These are phyloP conservation scores for Astyanax mexicanus DNA, from an alignment of 2,797 vertebrate genomes.

Conservation along the genomic window DNA sequence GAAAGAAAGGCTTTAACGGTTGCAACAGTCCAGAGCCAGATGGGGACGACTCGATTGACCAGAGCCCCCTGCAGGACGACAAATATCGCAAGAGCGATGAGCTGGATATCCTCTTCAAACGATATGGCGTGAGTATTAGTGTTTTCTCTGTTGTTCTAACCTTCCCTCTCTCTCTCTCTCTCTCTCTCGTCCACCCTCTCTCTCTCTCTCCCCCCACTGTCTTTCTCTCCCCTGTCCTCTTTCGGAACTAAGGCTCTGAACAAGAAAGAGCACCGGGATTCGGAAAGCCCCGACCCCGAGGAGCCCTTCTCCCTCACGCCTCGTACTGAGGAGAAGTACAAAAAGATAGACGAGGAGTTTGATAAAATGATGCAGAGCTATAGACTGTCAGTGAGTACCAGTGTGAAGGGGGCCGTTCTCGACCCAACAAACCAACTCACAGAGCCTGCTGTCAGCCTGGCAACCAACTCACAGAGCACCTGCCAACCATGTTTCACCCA, in stretches of 20 bases:
- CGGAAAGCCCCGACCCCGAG: slow-evolving; percentile 96
- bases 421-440: slow-evolving; percentile 59
- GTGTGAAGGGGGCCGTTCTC: slow-evolving; percentile 58
- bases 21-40: slow-evolving; percentile 99
- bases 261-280: slow-evolving; percentile 99
- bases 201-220: slow-evolving; percentile 52
- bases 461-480: slow-evolving; percentile 63
- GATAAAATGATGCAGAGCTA: slow-evolving; percentile 99
- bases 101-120: slow-evolving; percentile 96
- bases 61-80: slow-evolving; percentile 96
- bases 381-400: slow-evolving; percentile 99
- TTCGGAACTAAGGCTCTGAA: slow-evolving; percentile 88
- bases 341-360: slow-evolving; percentile 99
- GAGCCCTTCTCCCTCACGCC: slow-evolving; percentile 97
- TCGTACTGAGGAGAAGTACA: slow-evolving; percentile 99
- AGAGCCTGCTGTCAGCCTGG: slow-evolving; percentile 60
- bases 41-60: slow-evolving; percentile 96
- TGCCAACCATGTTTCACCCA: slow-evolving; percentile 54
- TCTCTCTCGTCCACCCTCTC: slow-evolving; percentile 50
- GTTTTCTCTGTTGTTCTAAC: slow-evolving; percentile 52
- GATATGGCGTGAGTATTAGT: slow-evolving; percentile 94
- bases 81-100: slow-evolving; percentile 96
- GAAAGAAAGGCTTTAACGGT: slow-evolving; percentile 99
- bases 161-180: slow-evolving; percentile 68
- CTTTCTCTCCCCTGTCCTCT: slow-evolving; percentile 42